Evolutionary conservation across 2,797 vertebrate genomes (phyloP), one percentile per base, ranked within the genome.

Genomic region (Rhyacichthys aspro): DNA sequence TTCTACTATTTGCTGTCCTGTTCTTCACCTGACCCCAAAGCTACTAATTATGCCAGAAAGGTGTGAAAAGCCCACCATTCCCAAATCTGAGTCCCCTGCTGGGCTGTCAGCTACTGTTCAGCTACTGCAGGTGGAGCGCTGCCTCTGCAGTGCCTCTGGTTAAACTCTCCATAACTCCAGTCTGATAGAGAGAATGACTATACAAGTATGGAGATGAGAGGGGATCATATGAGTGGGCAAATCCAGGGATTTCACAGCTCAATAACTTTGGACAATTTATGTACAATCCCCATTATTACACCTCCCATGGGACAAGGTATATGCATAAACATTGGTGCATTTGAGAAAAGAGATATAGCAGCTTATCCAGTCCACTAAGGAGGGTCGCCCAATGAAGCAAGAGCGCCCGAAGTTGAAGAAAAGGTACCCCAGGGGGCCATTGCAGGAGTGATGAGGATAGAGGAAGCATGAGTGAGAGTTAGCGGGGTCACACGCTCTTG

Each of bases 241-340:
- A 86, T 89, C 78, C 78, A 65, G 65, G 82, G 75, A 89, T 89
- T 90, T 89, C 79, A 88, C 86, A 89, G 85, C 74, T 87, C 83
- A 78, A 72, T 87, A 87, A 76, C 15, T 88, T 77, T 77, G 72
- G 78, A 89, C 84, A 87, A 86, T 88, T 85, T 87, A 84, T 86
- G 87, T 82, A 83, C 85, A 83, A 82, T 81, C 85, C 78, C 70
- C 49, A 83, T 91, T 85, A 85, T 76, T 47, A 58, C 48, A 43
- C 43, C 8, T 64, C 86, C 59, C 70, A 33, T 39, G 67, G 79
- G 85, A 83, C 73, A 42, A 54, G 67, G 61, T 79, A 66, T 74
- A 50, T 71, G 78, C 60, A 82, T 83, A 82, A 79, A 85, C 70
- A 78, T 52, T 45, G 70, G 72, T 57, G 75, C 43, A 66, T 80